A percentile compares a stretch with the other conserved stretches of the same genome.
These are phyloP conservation scores for Hololepta plana DNA, from an alignment of 2,888 invertebrate genomes.

Conservation along the genomic window DNA sequence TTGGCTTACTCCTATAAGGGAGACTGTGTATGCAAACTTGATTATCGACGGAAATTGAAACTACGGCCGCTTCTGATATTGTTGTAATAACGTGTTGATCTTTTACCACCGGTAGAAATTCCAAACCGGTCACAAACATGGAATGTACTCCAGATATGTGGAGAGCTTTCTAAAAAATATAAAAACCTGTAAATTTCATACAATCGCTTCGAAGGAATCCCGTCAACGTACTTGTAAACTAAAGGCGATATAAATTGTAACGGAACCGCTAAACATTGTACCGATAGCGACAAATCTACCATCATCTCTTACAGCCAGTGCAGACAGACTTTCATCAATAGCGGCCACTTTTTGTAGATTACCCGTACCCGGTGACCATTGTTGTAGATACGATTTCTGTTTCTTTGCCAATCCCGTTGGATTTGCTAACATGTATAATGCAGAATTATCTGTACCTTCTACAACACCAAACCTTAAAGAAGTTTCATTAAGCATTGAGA, in stretches of 20 bases:
- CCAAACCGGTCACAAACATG: constrained; percentile 93
- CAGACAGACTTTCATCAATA: constrained; percentile 61
- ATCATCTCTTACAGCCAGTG: constrained; percentile 76
- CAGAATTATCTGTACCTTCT: constrained; percentile 45
- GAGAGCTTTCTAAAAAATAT: constrained; percentile 49
- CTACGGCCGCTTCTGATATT: constrained; percentile 68
- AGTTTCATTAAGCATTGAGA: too few relatives aligned
- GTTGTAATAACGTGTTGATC: constrained; percentile 53
- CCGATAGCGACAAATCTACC: constrained; percentile 85
- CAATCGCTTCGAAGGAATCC: constrained; percentile 1
- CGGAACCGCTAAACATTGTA: constrained; percentile 84
- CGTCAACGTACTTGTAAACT: constrained; percentile 54
- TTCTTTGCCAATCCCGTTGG: constrained; percentile 54
- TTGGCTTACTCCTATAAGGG: constrained; percentile 54
- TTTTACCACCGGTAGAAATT: constrained; percentile 64
- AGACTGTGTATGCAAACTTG: constrained; percentile 77
- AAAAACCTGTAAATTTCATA: constrained; percentile 1
- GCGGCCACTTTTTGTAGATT: constrained; percentile 34
- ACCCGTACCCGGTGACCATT: constrained; percentile 56
- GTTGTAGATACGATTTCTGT: constrained; percentile 56
- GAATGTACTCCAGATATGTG: constrained; percentile 75
- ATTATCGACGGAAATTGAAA: constrained; percentile 94
- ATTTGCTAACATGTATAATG: constrained; percentile 67
- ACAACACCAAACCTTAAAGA: constrained; percentile 46
- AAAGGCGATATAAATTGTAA: constrained; percentile 79